Conservation (phyloP, 2,888 invertebrate genomes). For the Serrognathus titanus region DNA sequence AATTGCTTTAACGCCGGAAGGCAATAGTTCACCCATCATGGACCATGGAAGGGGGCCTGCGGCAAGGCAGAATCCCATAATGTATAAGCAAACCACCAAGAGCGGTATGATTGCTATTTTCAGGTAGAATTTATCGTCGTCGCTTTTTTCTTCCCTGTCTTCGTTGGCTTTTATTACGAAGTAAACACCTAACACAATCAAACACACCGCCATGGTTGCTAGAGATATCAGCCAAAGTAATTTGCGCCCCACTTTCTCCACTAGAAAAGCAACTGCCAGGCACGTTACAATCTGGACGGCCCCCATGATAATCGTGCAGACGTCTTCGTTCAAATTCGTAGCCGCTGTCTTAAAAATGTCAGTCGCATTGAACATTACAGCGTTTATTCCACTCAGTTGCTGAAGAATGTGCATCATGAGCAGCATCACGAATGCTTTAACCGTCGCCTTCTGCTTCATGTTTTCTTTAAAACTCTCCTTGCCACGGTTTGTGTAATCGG, state of each 20-base stretch:
- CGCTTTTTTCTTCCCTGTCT: conserved; percentile 38
- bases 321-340: conserved; percentile 57
- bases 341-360: conserved; percentile 69
- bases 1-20: conserved; percentile 44
- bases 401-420: conserved; percentile 60
- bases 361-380: conserved; percentile 73
- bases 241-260: conserved; percentile 75
- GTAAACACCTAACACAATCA: conserved; percentile 65
- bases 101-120: conserved; percentile 43
- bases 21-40: conserved; percentile 52
- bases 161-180: conserved; percentile 57
- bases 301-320: conserved; percentile 72
- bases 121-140: conserved; percentile 13
- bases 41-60: conserved; percentile 53
- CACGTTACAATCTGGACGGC: conserved; percentile 72
- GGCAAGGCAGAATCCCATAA: conserved; percentile 50
- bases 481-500: conserved; percentile 41
- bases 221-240: conserved; percentile 72
- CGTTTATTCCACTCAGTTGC: conserved; percentile 75
- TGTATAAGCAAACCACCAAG: conserved; percentile 42
- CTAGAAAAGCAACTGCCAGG: conserved; percentile 60
- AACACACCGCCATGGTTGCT: conserved; percentile 62
- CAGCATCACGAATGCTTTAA: conserved; percentile 40
- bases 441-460: conserved; percentile 34
- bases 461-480: conserved; percentile 20